Percentiles rank a stretch among this genome's conserved stretches.
phyloP scores from a whole-genome alignment of 2,113 vertebrate species.

The Archilochus colubris region DNA sequence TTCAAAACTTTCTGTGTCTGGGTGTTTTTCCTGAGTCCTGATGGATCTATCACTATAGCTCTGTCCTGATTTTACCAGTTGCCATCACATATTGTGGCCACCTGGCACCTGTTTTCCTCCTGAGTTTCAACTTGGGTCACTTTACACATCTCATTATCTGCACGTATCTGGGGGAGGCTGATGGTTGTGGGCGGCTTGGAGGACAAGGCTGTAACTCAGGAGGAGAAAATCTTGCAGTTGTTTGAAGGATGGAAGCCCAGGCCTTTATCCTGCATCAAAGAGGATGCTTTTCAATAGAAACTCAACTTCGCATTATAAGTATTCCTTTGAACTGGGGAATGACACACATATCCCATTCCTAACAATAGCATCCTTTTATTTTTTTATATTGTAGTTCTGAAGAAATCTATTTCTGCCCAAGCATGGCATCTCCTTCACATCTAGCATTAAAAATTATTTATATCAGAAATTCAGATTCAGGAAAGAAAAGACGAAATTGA shows the following conservation, averaged over 20 bases:
- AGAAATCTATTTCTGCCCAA: conserved; percentile 13
- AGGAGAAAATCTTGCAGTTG: conserved; percentile 55
- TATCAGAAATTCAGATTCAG: neutral
- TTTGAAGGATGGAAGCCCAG: conserved; percentile 36
- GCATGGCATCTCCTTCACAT: neutral
- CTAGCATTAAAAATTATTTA: neutral
- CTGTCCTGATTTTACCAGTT: neutral
- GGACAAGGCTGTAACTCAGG: conserved; percentile 26
- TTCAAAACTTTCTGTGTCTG: neutral
- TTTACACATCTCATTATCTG: conserved; percentile 46
- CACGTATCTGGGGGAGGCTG: conserved; percentile 10
- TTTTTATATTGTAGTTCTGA: neutral
- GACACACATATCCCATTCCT: neutral
- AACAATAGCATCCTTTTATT: conserved; percentile 37
- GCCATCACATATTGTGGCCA: neutral
- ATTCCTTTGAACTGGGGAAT: conserved; percentile 51
- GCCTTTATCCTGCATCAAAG: conserved; percentile 63
- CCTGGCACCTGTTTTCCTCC: conserved; percentile 53
- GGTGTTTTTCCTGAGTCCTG: neutral
- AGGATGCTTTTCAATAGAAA: conserved; percentile 58
- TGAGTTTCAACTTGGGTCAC: conserved; percentile 29
- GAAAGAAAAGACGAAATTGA: neutral
- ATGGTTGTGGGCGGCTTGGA: conserved; percentile 18
- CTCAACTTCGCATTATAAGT: conserved; percentile 40
- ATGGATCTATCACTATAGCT: neutral